A percentile compares a stretch with the other conserved stretches of the same genome.
Evolutionary conservation across 64 coral and sea anemone species (phyloP).

Genomic region (Platygyra sinensis): DNA sequence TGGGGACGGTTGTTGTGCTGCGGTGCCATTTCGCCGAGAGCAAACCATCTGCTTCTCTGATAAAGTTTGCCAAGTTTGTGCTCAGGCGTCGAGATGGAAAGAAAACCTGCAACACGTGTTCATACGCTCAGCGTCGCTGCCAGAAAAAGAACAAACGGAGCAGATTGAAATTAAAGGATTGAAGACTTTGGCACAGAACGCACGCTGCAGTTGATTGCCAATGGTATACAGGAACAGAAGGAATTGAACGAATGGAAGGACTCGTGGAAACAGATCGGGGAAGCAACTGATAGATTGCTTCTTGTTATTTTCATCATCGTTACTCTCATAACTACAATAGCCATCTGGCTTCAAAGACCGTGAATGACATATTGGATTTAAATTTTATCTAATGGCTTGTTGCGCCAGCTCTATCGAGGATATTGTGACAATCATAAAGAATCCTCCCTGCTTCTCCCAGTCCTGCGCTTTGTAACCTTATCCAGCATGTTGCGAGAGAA

Average conservation of each 20-base stretch:
- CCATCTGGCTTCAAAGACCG: not conserved
- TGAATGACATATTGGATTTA: not conserved
- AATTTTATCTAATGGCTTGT: too few species aligned
- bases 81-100: not conserved
- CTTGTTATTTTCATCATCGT: conserved; percentile 4
- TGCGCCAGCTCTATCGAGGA: too few species aligned
- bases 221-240: not conserved
- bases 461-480: too few species aligned
- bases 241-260: conserved; percentile 28
- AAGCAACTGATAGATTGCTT: conserved; percentile 26
- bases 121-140: not conserved
- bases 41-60: conserved; percentile 31
- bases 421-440: too few species aligned
- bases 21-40: conserved; percentile 40
- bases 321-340: not conserved
- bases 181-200: not conserved
- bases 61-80: conserved; percentile 5
- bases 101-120: not conserved
- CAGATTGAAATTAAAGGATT: not conserved
- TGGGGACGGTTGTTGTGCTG: conserved; percentile 33
- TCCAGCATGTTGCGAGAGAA: too few species aligned
- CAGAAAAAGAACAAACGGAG: not conserved
- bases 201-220: not conserved
- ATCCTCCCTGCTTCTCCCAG: too few species aligned
- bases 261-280: conserved; percentile 38